Base-by-base conservation (phyloP, 1,140 invertebrate genomes). In the Oncopodura yosiiana region DNA sequence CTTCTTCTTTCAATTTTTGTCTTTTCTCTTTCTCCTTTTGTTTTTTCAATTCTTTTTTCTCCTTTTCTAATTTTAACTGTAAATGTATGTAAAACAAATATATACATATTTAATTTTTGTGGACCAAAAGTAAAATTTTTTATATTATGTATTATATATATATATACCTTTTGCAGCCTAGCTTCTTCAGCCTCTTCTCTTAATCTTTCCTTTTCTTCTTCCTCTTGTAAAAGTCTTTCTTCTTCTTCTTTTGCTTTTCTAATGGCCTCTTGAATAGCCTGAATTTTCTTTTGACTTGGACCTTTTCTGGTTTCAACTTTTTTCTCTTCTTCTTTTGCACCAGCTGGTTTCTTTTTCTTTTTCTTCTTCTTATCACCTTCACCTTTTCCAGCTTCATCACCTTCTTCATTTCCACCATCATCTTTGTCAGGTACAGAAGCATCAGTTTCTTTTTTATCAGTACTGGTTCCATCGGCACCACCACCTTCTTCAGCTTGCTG, bases 21-120 rank as follows among this genome's bases (percentile, higher is more conserved):
- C 87, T 91, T 53, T 84, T 80, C 67, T 95, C 92, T 65, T 95
- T 95, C 74, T 96, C 91, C 67, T 93, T 94, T 64, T 88, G 80
- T 67, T 96, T 98, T 67, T 92, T 92, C 58, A 79, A 81, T 64
- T 93, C 85, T 68, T 92, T 94, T 49, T 79, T 77, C 71, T 91
- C 92, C 69, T 87, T 81, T 69, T 93, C 88, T 57, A 87, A 69
- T 57, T 81, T 77, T 32, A 87, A 67, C 55, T 85, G 23, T 12
- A 55, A 49, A 29, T 11, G 24, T 44, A 12, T 50, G 5, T 39
- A 51, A 50, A 53, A 34, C 12, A 26, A 36, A 46, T 36, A 49
- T 34, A 54, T 44, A 45, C 0, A 12, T n/a, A 1, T 29, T 16
- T 2, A 50, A 27, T 37, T 55, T 59, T 52, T 41, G 48, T n/a